Evolutionary conservation across 1,140 invertebrate genomes (phyloP).

Genomic region (Hylaeus volcanicus): DNA sequence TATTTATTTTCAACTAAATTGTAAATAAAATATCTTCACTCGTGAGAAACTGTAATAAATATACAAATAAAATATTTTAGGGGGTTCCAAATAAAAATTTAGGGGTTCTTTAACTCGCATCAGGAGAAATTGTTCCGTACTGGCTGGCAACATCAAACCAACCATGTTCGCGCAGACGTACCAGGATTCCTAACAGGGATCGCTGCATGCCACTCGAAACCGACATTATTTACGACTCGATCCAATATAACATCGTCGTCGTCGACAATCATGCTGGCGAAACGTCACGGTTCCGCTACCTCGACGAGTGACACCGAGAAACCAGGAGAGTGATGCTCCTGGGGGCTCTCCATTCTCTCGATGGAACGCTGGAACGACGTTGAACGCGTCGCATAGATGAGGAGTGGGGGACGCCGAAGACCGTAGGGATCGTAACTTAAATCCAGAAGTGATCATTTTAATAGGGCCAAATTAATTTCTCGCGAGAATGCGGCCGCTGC

Average conservation of each 20-base stretch:
- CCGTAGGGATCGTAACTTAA: slow-evolving; percentile 66
- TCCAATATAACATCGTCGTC: slow-evolving; percentile 21
- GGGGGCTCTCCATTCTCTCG: slow-evolving; percentile 47
- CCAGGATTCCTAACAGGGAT: too few relatives aligned
- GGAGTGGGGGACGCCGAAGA: not conserved
- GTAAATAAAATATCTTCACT: too few relatives aligned
- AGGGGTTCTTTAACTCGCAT: too few relatives aligned
- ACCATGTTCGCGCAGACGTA: too few relatives aligned
- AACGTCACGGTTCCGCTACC: slow-evolving; percentile 44
- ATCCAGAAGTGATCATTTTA: slow-evolving; percentile 72
- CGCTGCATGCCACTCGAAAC: too few relatives aligned
- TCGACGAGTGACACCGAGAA: slow-evolving; percentile 47
- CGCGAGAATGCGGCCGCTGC: slow-evolving; percentile 66
- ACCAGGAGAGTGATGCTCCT: slow-evolving; percentile 38
- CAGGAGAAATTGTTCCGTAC: too few relatives aligned
- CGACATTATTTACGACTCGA: too few relatives aligned
- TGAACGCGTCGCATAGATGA: not conserved
- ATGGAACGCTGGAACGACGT: slow-evolving; percentile 37
- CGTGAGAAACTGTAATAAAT: too few relatives aligned
- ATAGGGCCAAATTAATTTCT: slow-evolving; percentile 72
- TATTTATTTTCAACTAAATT: too few relatives aligned
- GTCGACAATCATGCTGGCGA: slow-evolving; percentile 37
- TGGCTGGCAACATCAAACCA: too few relatives aligned
- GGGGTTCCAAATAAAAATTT: too few relatives aligned
- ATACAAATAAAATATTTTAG: too few relatives aligned